Conservation (phyloP, 2,113 vertebrate species). For the Hemiscyllium ocellatum region DNA sequence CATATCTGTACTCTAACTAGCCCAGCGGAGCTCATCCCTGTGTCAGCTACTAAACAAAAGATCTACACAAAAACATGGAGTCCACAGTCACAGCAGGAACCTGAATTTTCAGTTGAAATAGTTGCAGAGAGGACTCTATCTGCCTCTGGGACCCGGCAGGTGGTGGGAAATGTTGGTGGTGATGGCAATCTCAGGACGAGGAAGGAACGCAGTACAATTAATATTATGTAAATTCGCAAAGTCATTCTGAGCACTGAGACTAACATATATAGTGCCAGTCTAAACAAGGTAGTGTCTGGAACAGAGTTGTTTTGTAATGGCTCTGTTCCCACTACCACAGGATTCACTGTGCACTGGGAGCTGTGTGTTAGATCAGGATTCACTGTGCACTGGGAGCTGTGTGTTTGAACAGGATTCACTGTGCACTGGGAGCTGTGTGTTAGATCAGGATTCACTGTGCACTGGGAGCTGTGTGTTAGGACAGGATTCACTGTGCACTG, state of each 20-base stretch:
- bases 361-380: too few relatives aligned
- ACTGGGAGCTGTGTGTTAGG: too few relatives aligned
- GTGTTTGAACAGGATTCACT: too few relatives aligned
- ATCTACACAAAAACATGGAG: background rate
- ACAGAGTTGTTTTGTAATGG: background rate
- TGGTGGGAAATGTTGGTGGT: background rate
- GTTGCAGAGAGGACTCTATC: background rate
- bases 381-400: too few relatives aligned
- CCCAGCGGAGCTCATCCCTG: background rate
- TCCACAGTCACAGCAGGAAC: background rate
- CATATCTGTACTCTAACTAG: background rate
- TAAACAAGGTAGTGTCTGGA: background rate
- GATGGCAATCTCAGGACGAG: background rate
- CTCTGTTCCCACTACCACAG: background rate
- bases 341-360: background rate
- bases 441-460: too few relatives aligned
- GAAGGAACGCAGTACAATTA: background rate
- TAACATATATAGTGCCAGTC: background rate
- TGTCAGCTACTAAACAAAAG: background rate
- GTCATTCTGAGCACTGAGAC: background rate
- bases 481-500: background rate
- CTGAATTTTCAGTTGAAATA: background rate
- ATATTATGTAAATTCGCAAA: too few relatives aligned
- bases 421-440: too few relatives aligned
- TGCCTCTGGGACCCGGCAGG: background rate